Evolutionary conservation across 2,888 invertebrate species (phyloP).

Genomic region (Trimorus sp.): DNA sequence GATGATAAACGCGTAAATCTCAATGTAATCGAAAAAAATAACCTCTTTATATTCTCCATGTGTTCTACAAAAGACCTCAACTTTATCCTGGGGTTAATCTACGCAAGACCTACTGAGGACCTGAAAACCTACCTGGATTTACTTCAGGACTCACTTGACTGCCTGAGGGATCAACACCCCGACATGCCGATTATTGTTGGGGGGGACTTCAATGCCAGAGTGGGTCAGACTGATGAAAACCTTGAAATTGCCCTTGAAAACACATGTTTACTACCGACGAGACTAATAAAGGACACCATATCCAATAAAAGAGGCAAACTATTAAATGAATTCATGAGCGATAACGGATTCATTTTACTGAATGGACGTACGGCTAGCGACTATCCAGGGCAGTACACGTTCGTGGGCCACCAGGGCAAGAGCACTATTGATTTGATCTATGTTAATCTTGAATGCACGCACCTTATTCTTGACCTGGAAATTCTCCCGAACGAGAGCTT

Average conservation of each 20-base stretch:
- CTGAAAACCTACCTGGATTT: background rate
- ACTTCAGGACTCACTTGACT: background rate
- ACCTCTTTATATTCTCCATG: background rate
- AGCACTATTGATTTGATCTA: background rate
- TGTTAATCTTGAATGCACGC: no score
- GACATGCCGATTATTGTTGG: background rate
- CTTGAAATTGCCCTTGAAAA: no score
- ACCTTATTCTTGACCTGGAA: no score
- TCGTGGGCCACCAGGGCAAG: constrained; percentile 1
- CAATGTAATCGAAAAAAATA: background rate
- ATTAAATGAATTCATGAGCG: background rate
- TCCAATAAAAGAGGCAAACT: background rate
- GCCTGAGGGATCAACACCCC: background rate
- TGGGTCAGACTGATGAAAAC: no score
- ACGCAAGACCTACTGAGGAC: background rate
- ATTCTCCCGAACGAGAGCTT: no score
- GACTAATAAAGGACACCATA: no score
- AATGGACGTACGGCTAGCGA: constrained; percentile 1
- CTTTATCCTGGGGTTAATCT: background rate
- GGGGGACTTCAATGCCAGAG: background rate
- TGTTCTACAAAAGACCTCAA: background rate
- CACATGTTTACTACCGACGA: no score
- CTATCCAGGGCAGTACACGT: background rate
- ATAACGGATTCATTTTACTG: background rate
- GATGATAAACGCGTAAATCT: background rate